A percentile compares a stretch with the other conserved stretches of the same genome.
These are phyloP conservation scores for Oreocharis arfaki DNA, from an alignment of 2,113 vertebrate species.

Conservation along the genomic window DNA sequence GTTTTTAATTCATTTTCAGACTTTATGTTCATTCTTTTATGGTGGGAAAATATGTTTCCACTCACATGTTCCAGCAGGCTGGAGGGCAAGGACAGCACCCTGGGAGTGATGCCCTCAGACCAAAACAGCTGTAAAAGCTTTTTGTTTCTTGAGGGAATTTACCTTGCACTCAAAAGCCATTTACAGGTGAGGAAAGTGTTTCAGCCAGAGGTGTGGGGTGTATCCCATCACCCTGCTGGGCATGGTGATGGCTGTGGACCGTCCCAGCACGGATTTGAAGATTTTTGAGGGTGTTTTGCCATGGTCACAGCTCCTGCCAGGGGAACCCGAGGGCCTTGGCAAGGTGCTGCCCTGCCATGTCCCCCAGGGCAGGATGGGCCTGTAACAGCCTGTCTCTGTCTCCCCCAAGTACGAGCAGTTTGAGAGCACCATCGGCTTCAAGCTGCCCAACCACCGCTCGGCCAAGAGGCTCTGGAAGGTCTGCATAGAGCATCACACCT, in stretches of 20 bases:
- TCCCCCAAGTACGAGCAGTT: slow-evolving; percentile 92
- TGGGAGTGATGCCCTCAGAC: neutral
- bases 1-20: neutral
- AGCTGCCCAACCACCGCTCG: slow-evolving; percentile 95
- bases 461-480: slow-evolving; percentile 98
- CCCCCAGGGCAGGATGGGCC: neutral
- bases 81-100: neutral
- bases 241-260: neutral
- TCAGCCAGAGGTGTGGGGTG: neutral
- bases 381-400: neutral
- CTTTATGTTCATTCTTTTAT: neutral
- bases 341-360: neutral
- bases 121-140: neutral
- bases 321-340: neutral
- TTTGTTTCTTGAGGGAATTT: neutral
- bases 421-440: slow-evolving; percentile 98
- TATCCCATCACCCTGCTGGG: neutral
- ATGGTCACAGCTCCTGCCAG: neutral
- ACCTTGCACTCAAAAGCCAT: neutral
- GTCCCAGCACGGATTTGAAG: neutral
- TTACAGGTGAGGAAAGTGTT: neutral
- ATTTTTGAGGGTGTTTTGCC: neutral
- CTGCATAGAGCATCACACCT: slow-evolving; percentile 99
- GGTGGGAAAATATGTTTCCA: neutral
- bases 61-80: neutral